phyloP scores from a whole-genome alignment of 2,888 invertebrate species.

The Cacoxenus indagator region DNA sequence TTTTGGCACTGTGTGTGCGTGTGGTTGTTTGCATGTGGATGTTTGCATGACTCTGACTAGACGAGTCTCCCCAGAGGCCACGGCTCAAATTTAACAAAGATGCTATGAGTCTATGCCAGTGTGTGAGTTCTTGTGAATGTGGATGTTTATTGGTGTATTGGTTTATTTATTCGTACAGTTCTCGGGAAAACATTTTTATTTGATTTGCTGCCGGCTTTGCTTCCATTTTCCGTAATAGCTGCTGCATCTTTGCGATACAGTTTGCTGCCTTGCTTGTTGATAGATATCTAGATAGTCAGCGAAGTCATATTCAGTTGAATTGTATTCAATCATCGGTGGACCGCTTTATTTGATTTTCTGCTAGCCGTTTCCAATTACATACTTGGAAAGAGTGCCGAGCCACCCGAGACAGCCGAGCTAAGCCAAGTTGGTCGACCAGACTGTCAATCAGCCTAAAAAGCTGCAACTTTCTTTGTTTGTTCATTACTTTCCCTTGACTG shows the following conservation, averaged over 20 bases:
- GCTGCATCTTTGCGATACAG: constrained; percentile 40
- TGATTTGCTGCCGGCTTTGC: constrained; percentile 45
- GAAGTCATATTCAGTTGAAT: constrained; percentile 35
- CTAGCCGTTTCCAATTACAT: neutral
- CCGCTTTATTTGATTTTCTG: constrained; percentile 6
- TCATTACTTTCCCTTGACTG: neutral
- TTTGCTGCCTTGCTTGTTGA: neutral
- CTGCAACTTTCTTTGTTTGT: neutral
- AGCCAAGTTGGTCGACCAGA: too few relatives aligned
- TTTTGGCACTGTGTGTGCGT: constrained; percentile 40
- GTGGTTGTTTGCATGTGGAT: constrained; percentile 22
- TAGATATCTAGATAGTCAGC: neutral
- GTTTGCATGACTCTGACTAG: neutral
- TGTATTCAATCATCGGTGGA: constrained; percentile 49
- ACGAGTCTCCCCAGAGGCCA: neutral
- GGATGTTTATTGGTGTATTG: too few relatives aligned
- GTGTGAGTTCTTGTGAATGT: constrained; percentile 33
- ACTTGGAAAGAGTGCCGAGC: too few relatives aligned
- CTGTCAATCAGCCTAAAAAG: neutral
- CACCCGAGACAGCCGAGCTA: too few relatives aligned
- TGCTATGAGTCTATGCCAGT: constrained; percentile 35
- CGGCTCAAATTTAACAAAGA: constrained; percentile 19
- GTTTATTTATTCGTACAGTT: constrained; percentile 18
- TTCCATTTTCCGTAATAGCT: neutral
- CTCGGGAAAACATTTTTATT: constrained; percentile 52